Conservation (phyloP, 2,888 invertebrate genomes). For the Lathronympha strigana region DNA sequence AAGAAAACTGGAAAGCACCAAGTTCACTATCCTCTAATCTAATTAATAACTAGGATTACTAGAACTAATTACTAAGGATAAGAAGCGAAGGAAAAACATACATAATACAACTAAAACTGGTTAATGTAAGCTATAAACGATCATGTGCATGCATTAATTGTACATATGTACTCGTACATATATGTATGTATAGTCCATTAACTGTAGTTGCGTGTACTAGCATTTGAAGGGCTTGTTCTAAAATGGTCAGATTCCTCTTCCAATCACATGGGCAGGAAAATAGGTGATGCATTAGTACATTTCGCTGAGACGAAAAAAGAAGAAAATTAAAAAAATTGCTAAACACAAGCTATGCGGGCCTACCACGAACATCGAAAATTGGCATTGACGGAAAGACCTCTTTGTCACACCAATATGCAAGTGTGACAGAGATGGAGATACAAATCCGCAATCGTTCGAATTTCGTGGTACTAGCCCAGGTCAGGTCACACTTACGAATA, state of each 20-base stretch:
- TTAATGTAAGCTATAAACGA: not conserved
- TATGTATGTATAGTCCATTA: slow-evolving; percentile 18
- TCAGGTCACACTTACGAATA: too few species aligned
- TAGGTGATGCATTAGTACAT: too few species aligned
- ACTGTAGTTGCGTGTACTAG: slow-evolving; percentile 22
- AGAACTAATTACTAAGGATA: slow-evolving; percentile 10
- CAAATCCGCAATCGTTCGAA: too few species aligned
- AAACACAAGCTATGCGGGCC: too few species aligned
- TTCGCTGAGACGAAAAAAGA: too few species aligned
- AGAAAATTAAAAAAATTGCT: too few species aligned
- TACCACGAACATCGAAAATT: too few species aligned
- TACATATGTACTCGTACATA: too few species aligned
- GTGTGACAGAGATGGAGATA: too few species aligned
- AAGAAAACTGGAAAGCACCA: not conserved
- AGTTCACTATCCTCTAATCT: not conserved
- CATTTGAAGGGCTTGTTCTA: slow-evolving; percentile 6
- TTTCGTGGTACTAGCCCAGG: too few species aligned
- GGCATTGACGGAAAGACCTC: too few species aligned
- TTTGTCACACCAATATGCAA: too few species aligned
- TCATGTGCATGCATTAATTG: not conserved
- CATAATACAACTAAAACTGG: slow-evolving; percentile 28
- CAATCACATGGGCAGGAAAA: not conserved
- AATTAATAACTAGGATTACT: not conserved
- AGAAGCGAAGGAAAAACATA: slow-evolving; percentile 6
- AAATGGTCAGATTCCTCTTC: not conserved